Conservation (phyloP, 2,888 invertebrate species). For the Stomorhina lunata region DNA sequence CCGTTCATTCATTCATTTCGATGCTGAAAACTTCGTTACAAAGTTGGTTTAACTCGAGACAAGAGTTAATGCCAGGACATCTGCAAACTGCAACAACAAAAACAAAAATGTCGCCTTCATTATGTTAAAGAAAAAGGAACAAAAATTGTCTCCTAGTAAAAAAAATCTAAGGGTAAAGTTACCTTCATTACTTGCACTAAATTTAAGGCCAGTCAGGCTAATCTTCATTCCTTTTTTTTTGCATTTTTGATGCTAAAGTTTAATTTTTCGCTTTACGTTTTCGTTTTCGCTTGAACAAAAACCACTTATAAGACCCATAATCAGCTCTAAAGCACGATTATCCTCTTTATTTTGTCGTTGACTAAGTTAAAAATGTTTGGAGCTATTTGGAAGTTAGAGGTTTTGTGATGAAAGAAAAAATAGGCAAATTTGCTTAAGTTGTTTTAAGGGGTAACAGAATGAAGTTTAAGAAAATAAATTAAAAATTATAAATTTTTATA, state of each 20-base stretch:
- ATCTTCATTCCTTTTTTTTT: conserved; percentile 51
- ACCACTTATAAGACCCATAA: conserved; percentile 61
- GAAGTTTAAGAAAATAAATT: neutral
- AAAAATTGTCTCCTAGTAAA: neutral
- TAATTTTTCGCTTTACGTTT: neutral
- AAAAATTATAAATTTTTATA: neutral
- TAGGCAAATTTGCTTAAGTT: neutral
- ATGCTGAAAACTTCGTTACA: conserved; percentile 50
- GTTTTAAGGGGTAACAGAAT: conserved; percentile 1
- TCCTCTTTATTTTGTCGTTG: conserved; percentile 58
- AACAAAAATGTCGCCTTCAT: neutral
- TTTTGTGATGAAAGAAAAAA: neutral
- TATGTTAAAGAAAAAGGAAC: neutral
- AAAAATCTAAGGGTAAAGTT: conserved; percentile 39
- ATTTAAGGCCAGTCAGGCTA: conserved; percentile 54
- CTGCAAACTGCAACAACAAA: conserved; percentile 26
- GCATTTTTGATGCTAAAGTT: no score
- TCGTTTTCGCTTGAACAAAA: conserved; percentile 37
- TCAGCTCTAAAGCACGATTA: conserved; percentile 66
- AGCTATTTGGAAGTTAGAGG: conserved; percentile 51
- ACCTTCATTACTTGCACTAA: conserved; percentile 60
- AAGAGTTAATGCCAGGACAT: conserved; percentile 30
- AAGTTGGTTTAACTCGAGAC: conserved; percentile 42
- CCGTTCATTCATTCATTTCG: conserved; percentile 21
- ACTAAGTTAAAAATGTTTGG: conserved; percentile 54